A percentile compares a stretch with the other conserved stretches of the same genome.
Conservation (phyloP, 2,113 vertebrate genomes). For the Noturus placidus region DNA sequence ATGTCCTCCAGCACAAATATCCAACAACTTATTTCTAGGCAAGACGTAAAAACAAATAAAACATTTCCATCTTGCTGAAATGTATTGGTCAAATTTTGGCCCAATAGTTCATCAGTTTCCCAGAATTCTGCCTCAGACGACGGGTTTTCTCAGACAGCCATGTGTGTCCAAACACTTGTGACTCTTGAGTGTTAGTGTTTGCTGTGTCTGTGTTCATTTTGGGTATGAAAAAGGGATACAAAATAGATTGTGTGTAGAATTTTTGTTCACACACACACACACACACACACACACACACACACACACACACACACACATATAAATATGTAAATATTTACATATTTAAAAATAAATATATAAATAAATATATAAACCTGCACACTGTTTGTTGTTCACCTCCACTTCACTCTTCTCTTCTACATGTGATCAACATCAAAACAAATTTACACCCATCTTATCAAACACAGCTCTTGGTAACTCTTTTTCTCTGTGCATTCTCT, state of each 20-base stretch:
- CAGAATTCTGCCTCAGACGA: neutral
- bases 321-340: too few species aligned
- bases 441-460: neutral
- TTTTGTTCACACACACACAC: neutral
- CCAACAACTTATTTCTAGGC: neutral
- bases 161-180: neutral
- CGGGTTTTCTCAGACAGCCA: neutral
- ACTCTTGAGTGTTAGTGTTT: neutral
- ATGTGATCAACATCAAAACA: neutral
- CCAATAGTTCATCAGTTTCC: neutral
- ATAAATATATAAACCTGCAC: neutral
- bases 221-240: neutral
- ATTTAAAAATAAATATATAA: too few species aligned
- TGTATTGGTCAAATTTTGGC: neutral
- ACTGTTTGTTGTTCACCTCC: neutral
- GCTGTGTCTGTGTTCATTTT: neutral
- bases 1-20: neutral
- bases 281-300: neutral
- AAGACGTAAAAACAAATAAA: neutral
- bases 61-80: neutral
- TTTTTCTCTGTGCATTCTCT: conserved; percentile 1
- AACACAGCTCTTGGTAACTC: neutral
- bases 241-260: neutral
- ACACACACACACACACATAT: neutral
- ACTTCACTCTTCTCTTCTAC: neutral